Evolutionary conservation across 2,113 vertebrate species (phyloP), one percentile per base, ranked within the genome.

Genomic region (Ageneiosus marmoratus): DNA sequence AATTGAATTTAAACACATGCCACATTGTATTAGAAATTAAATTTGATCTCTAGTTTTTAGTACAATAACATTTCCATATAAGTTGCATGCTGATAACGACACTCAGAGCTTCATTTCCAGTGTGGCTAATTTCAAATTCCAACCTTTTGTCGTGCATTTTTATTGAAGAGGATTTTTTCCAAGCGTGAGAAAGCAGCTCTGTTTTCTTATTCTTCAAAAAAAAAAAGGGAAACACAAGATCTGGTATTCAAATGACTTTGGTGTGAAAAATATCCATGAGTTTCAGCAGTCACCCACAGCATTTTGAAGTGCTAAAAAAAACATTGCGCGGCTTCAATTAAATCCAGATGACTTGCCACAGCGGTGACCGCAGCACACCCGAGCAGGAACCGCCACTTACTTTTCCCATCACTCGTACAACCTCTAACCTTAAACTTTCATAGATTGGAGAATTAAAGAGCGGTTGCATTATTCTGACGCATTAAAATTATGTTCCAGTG

Each of bases 401-500:
- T 48, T 82, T 82, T 46, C 79, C 69, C 65, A 76, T 65, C 58
- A 29, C 70, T 70, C 69, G 37, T 32, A n/a, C n/a, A 44, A 56
- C 44, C 80, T 83, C 76, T 34, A 82, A 79, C 80, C 76, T 76
- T 70, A 76, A 74, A 63, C 76, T 84, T 65, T 62, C 53, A 63
- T 48, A 79, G 80, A 84, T 56, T 82, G 73, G 79, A 78, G 77
- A 89, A 86, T 85, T 82, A 86, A 65, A 86, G 84, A 87, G 88
- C 50, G 83, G 75, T 82, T 82, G 63, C 73, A 86, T 77, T 82
- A 90, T 88, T 89, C 87, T 87, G 65, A 75, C 74, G 76, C 85
- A 89, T 88, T 87, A 86, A 90, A 92, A 90, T 91, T 85, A 84
- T 87, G 85, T 86, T 88, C 84, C 88, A 87, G 34, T 70, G 16